Percentiles rank a stretch among this genome's conserved stretches.
Evolutionary conservation across 2,113 vertebrate species (phyloP).

Genomic region (Heterotilapia buettikoferi): DNA sequence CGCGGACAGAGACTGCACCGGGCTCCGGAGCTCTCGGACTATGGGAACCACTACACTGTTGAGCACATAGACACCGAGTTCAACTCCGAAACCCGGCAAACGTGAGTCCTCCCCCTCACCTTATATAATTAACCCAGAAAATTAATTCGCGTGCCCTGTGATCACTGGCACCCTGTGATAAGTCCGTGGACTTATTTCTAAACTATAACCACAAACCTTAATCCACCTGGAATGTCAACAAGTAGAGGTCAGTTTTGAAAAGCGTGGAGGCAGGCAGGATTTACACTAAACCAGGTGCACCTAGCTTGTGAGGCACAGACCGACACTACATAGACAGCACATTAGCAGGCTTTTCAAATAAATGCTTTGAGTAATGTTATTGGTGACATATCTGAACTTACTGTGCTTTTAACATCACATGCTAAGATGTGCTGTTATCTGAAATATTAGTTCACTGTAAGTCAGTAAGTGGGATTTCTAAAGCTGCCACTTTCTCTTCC

Average conservation of each 20-base stretch:
- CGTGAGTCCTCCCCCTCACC: conserved; percentile 60
- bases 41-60: conserved; percentile 45
- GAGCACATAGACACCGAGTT: conserved; percentile 49
- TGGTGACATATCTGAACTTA: neutral
- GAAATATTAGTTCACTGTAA: neutral
- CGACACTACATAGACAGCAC: neutral
- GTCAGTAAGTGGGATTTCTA: neutral
- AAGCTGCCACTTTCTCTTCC: neutral
- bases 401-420: neutral
- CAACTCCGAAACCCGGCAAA: conserved; percentile 48
- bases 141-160: neutral
- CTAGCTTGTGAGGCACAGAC: neutral
- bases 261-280: neutral
- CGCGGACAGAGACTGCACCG: conserved; percentile 58
- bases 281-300: neutral
- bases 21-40: conserved; percentile 29
- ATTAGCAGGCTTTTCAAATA: neutral
- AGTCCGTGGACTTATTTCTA: neutral
- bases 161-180: neutral
- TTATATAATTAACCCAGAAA: neutral
- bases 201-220: neutral
- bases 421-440: neutral
- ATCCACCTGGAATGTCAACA: conserved; percentile 12
- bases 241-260: neutral
- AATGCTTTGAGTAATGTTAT: neutral